Evolutionary conservation across 64 coral and sea anemone genomes (phyloP).

Genomic region (Stichodactyla helianthus): DNA sequence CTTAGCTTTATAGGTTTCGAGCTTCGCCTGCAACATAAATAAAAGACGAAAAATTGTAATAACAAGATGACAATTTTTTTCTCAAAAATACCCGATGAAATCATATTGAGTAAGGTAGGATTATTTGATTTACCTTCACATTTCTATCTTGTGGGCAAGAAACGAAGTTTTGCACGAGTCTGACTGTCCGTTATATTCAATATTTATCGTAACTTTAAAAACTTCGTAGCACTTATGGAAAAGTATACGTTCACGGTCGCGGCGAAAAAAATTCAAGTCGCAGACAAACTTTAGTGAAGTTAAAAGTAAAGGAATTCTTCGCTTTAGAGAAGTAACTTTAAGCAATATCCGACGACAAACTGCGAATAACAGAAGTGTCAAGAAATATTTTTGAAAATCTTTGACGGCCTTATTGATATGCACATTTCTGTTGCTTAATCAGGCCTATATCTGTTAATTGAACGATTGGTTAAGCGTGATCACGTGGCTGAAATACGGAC

Average conservation of each 20-base stretch:
- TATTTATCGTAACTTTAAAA: constrained; percentile 16
- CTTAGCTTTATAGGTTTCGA: not conserved
- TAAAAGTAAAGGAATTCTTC: not conserved
- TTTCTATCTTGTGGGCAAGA: not conserved
- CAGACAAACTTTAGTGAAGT: not conserved
- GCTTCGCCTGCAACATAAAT: not conserved
- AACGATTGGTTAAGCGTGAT: not conserved
- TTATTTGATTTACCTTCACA: not conserved
- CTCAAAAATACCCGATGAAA: not conserved
- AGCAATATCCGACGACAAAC: not conserved
- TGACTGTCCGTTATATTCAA: not conserved
- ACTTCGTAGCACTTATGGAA: not conserved
- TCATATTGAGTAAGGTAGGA: not conserved
- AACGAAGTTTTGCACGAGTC: not conserved
- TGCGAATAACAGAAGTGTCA: not conserved
- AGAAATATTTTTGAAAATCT: not conserved
- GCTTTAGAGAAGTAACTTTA: not conserved
- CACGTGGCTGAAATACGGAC: not conserved
- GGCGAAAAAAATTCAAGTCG: not conserved
- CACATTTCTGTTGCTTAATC: not conserved
- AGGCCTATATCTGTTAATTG: constrained; percentile 7
- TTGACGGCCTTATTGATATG: not conserved
- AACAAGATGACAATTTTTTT: not conserved
- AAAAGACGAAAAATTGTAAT: not conserved
- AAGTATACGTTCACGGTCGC: not conserved